Evolutionary conservation across 2,113 vertebrate genomes (phyloP).

Genomic region (Panthera leo): DNA sequence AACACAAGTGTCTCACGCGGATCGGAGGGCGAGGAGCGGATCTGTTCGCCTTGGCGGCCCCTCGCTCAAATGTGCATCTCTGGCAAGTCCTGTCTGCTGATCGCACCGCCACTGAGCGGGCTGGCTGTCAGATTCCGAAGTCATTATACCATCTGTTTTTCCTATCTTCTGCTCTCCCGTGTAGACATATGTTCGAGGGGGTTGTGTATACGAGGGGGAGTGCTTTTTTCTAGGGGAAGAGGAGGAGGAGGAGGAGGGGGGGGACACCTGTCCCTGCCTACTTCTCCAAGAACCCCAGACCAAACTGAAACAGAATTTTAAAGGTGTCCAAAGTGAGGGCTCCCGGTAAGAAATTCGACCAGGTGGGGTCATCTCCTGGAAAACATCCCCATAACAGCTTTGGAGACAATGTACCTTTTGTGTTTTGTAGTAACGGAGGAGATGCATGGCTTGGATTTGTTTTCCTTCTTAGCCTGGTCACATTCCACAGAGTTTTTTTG

Average conservation of each 20-base stretch:
- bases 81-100: constrained; percentile 61
- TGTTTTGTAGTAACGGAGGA: neutral
- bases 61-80: constrained; percentile 56
- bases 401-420: neutral
- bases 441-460: neutral
- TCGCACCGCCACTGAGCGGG: neutral
- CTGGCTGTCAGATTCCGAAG: constrained; percentile 64
- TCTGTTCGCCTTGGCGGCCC: constrained; percentile 65
- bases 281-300: neutral
- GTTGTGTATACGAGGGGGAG: neutral
- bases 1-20: constrained; percentile 33
- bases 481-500: neutral
- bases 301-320: neutral
- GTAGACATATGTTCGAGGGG: constrained; percentile 53
- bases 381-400: neutral
- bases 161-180: constrained; percentile 50
- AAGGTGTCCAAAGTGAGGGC: neutral
- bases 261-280: neutral
- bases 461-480: neutral
- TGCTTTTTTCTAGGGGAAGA: neutral
- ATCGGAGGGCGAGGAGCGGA: neutral
- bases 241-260: neutral
- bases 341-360: neutral
- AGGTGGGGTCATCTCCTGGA: neutral
- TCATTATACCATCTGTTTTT: constrained; percentile 75